These are phyloP conservation scores for Desoria tigrina DNA, from an alignment of 2,888 invertebrate genomes.

Conservation along the genomic window DNA sequence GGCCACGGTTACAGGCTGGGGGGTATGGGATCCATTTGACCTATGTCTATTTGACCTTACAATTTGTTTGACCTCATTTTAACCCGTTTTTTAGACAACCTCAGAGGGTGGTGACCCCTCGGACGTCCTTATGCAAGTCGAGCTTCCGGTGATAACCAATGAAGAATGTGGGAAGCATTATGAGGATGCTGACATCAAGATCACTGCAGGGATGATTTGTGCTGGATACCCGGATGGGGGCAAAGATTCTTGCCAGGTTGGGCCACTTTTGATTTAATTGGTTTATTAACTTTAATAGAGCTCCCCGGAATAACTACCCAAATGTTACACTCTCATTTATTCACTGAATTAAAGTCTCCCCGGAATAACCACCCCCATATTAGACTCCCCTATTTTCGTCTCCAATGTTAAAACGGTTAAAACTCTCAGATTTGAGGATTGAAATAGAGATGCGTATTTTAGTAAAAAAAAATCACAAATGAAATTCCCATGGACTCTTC, in stretches of 20 bases:
- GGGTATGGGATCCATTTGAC: slow-evolving; percentile 11
- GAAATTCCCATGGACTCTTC: no score
- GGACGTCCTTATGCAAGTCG: slow-evolving; percentile 40
- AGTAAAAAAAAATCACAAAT: no score
- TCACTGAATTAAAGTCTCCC: no score
- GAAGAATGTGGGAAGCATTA: slow-evolving; percentile 45
- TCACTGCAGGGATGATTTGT: slow-evolving; percentile 48
- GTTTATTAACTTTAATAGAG: background rate
- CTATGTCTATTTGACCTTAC: background rate
- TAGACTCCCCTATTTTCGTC: no score
- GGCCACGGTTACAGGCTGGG: slow-evolving; percentile 48
- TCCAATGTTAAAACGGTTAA: no score
- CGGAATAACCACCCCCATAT: no score
- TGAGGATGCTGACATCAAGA: slow-evolving; percentile 39
- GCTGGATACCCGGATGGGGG: slow-evolving; percentile 46
- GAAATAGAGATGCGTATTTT: no score
- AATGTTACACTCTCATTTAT: no score
- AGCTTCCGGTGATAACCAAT: slow-evolving; percentile 46
- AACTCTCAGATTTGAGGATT: no score
- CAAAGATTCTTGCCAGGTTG: slow-evolving; percentile 45
- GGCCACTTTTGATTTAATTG: no score
- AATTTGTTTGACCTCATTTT: no score
- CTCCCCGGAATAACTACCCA: background rate
- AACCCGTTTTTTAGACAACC: slow-evolving; percentile 14
- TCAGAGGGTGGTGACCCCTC: slow-evolving; percentile 46